These are phyloP conservation scores for Operophtera brumata DNA, from an alignment of 2,888 invertebrate genomes.

Conservation along the genomic window DNA sequence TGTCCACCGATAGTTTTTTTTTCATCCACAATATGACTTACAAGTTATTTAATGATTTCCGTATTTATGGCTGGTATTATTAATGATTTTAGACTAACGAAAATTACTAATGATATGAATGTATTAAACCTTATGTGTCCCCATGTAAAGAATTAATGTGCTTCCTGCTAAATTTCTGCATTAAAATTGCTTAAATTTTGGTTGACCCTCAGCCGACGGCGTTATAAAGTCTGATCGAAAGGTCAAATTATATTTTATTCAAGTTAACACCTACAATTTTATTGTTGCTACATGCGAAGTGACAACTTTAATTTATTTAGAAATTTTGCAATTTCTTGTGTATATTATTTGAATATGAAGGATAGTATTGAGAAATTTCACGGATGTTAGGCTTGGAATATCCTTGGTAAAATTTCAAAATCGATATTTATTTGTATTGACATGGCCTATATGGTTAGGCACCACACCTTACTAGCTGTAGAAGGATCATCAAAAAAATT, in stretches of 20 bases:
- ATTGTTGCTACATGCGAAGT: slow-evolving; percentile 23
- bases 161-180: not conserved
- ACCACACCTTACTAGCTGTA: no score
- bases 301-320: slow-evolving; percentile 15
- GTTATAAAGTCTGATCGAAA: slow-evolving; percentile 12
- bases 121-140: no score
- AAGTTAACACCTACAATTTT: slow-evolving; percentile 26
- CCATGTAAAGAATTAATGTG: no score
- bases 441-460: no score
- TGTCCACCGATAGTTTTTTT: no score
- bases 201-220: slow-evolving; percentile 14
- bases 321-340: slow-evolving; percentile 14
- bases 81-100: no score
- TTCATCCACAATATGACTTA: no score
- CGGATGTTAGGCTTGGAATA: slow-evolving; percentile 3
- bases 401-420: slow-evolving; percentile 5
- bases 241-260: slow-evolving; percentile 25
- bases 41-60: no score
- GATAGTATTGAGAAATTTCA: slow-evolving; percentile 5
- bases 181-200: slow-evolving; percentile 13
- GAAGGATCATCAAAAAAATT: no score
- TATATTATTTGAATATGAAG: slow-evolving; percentile 6
- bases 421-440: not conserved
- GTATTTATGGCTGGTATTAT: no score
- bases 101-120: no score